Base-by-base conservation (phyloP, 2,113 vertebrate species). In the Serinus canaria region DNA sequence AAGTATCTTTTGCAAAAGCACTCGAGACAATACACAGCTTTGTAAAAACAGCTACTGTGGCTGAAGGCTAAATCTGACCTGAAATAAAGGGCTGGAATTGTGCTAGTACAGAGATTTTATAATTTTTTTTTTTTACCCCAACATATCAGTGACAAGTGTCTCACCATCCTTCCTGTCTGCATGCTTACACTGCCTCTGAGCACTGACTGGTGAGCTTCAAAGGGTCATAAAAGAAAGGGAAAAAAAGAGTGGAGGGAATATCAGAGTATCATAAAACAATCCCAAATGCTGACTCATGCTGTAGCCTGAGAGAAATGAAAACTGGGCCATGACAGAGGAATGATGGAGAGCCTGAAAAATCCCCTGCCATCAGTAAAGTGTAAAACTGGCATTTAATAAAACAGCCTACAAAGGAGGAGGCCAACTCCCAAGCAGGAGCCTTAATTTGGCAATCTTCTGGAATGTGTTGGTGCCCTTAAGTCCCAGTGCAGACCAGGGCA, bases 391-490 rank as follows among this genome's bases (percentile, higher is more conserved):
- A 5, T 21, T 41, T 9, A n/a, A 43, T 11, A 5, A 13, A 59
- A 28, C 28, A 27, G 50, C 14, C 1, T 0, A 12, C 8, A 35
- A 23, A 89, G 31, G 55, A 90, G 17, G 5, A 49, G 56, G 1
- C 43, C 31, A 15, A 13, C 23, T 52, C 50, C 11, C 21, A 49
- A n/a, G 64, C 33, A 49, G 22, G 2, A 70, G 72, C 35, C 6
- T 47, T 20, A 15, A 41, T 1, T 8, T 25, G 73, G 4, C 56
- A n/a, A 17, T 13, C 24, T 16, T 8, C 21, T 30, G 41, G 56
- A 10, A 28, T 1, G 41, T 0, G 0, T 6, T 23, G 21, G 33
- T 44, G 39, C 5, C 33, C 23, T 18, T 18, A 2, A 2, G 2
- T 44, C 14, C 19, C 28, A 0, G 15, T 0, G 41, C 84, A 89